These are phyloP conservation scores for Acanthisitta chloris DNA, from an alignment of 2,113 vertebrate genomes.

Conservation along the genomic window DNA sequence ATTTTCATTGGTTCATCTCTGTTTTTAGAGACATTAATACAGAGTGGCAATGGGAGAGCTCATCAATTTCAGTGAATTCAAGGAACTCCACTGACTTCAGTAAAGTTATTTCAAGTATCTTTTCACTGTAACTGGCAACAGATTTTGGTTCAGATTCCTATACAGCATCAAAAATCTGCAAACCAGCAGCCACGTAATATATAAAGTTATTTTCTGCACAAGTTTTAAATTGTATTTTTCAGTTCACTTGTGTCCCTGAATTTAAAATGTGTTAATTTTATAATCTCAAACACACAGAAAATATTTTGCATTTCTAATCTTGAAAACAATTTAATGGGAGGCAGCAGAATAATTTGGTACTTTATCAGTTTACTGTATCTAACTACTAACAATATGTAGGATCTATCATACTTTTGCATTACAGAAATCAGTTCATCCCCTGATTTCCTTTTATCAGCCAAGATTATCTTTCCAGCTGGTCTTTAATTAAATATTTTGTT, in stretches of 20 bases:
- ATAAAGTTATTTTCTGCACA: background rate
- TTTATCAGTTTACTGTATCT: background rate
- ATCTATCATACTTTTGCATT: background rate
- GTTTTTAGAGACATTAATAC: background rate
- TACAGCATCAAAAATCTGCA: background rate
- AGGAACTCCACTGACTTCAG: background rate
- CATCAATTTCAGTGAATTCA: background rate
- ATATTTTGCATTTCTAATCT: background rate
- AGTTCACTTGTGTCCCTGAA: background rate
- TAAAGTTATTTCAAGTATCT: background rate
- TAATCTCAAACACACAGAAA: background rate
- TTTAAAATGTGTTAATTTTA: background rate
- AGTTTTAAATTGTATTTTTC: background rate
- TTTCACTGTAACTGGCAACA: background rate
- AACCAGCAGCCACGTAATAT: background rate
- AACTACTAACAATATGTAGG: background rate
- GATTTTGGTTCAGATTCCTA: background rate
- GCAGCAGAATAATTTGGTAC: background rate
- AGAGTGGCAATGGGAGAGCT: background rate
- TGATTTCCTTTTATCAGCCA: background rate
- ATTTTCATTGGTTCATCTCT: background rate
- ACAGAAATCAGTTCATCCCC: background rate
- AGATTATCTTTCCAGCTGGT: background rate
- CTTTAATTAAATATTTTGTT: conserved; percentile 21
- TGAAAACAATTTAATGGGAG: background rate